Percentiles rank a stretch among this genome's conserved stretches.
These are phyloP conservation scores for Dendrolimus pini DNA, from an alignment of 2,888 invertebrate species.

Conservation along the genomic window DNA sequence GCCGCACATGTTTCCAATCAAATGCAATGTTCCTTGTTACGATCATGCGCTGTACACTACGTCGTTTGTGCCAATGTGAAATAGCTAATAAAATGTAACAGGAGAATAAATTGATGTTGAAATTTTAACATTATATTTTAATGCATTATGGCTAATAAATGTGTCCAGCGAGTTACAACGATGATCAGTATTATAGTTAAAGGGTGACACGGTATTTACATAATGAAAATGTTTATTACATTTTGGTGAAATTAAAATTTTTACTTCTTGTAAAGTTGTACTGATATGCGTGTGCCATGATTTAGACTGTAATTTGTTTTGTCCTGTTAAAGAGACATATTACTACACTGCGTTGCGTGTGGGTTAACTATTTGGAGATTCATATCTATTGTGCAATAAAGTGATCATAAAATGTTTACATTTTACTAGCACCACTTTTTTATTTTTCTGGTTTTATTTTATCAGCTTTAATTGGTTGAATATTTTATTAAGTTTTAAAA, in stretches of 20 bases:
- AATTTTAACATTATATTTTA: neutral
- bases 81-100: neutral
- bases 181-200: neutral
- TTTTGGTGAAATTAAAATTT: too few species aligned
- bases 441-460: too few species aligned
- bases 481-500: too few species aligned
- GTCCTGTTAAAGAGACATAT: too few species aligned
- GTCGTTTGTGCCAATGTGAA: neutral
- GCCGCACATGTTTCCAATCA: constrained; percentile 39
- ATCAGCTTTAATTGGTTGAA: too few species aligned
- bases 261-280: too few species aligned
- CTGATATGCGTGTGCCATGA: too few species aligned
- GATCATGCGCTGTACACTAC: constrained; percentile 5
- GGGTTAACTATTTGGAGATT: neutral
- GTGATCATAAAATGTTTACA: too few species aligned
- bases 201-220: neutral
- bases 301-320: too few species aligned
- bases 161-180: neutral
- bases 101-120: neutral
- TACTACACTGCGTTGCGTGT: neutral
- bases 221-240: neutral
- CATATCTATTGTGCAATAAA: neutral
- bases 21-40: constrained; percentile 30
- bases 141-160: neutral
- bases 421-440: too few species aligned